Base-by-base conservation (phyloP, 2,113 vertebrate species). In the Tautogolabrus adspersus region DNA sequence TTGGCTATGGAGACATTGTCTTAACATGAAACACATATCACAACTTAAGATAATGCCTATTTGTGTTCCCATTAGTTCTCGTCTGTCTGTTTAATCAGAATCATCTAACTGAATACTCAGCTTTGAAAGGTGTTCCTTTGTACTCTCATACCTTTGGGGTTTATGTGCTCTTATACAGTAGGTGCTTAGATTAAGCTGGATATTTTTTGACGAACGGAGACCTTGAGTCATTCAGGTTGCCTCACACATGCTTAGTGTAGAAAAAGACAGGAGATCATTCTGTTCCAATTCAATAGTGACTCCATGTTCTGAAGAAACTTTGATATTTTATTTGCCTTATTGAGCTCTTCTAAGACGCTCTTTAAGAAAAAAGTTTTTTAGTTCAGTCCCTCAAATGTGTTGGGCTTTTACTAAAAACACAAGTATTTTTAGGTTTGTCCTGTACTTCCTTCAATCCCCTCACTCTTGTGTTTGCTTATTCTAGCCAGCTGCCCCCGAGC, bases 401-500 rank as follows among this genome's bases (percentile, higher is more conserved):
- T 46, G 30, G 12, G 13, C 44, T 46, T 11, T 13, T 12, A 15
- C 44, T 19, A 6, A 62, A 68, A 64, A 37, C 38, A 23, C 34
- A 15, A 22, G 16, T 19, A 3, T 79, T 62, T 79, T 63, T 10
- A 34, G 51, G 13, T 52, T 18, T 59, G 49, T 12, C 19, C 61
- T 44, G 22, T 9, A 54, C 56, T 3, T 10, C 30, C 23, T 52
- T 21, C 5, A 19, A 3, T 19, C 0, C 47, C 22, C n/a, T n/a
- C 6, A 0, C 46, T 67, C 47, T 42, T 77, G 15, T 66, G 34
- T 81, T 75, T 87, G 49, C 49, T 65, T 82, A 42, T 71, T 89
- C 51, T 72, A 98, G 97, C 87, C 96, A 95, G 92, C 94, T 96
- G 88, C 94, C 93, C 1, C 94, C 91, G 26, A 92, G 93, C 68